phyloP scores from a whole-genome alignment of 1,140 invertebrate genomes.

The Tetramorium parvispinum region DNA sequence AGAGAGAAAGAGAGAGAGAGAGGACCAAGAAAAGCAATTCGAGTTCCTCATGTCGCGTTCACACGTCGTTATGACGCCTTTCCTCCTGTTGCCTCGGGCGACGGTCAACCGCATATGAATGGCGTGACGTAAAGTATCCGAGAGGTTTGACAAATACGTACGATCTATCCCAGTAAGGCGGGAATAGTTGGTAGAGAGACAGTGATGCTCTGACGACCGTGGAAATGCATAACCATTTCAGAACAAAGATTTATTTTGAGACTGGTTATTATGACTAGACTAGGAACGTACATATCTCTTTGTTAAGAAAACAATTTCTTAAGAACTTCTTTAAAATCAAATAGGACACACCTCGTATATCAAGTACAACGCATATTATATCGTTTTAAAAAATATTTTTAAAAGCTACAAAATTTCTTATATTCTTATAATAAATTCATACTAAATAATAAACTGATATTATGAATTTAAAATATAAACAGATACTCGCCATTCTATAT shows the following conservation, averaged over 20 bases:
- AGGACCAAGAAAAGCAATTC: constrained; percentile 39
- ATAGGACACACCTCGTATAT: not conserved
- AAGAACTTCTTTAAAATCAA: not conserved
- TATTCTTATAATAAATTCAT: not conserved
- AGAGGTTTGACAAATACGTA: constrained; percentile 52
- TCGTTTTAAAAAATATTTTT: not conserved
- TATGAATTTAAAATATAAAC: not conserved
- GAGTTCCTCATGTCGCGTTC: constrained; percentile 34
- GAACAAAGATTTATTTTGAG: not conserved
- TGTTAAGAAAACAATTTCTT: not conserved
- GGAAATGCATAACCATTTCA: not conserved
- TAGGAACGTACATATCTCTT: not conserved
- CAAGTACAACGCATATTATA: not conserved
- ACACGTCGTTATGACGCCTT: constrained; percentile 39
- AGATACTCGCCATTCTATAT: not conserved
- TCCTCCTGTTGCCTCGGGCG: not conserved
- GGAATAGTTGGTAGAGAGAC: not conserved
- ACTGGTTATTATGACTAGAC: not conserved
- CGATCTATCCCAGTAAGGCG: not conserved
- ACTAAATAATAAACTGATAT: too few species aligned
- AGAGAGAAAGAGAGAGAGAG: constrained; percentile 22
- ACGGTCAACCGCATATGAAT: constrained; percentile 61
- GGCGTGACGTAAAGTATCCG: constrained; percentile 6
- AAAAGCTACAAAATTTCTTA: not conserved
- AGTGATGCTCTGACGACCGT: not conserved